phyloP scores from a whole-genome alignment of 1,140 invertebrate genomes.

The Drosophila punjabiensis region DNA sequence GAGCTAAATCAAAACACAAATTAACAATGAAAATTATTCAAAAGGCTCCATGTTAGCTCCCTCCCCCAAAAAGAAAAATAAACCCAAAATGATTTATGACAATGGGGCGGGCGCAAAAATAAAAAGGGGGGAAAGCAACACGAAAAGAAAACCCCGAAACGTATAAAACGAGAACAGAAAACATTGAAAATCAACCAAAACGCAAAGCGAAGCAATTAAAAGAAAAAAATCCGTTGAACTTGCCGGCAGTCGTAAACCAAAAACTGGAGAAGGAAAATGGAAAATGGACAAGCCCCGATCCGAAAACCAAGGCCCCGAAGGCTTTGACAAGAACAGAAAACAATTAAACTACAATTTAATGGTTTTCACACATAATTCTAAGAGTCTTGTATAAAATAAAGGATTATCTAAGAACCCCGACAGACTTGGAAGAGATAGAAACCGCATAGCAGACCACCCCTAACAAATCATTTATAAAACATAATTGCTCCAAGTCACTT shows the following conservation, averaged over 20 bases:
- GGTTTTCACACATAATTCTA: constrained; percentile 74
- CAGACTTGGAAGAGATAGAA: constrained; percentile 10
- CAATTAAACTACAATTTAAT: constrained; percentile 71
- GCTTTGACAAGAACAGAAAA: constrained; percentile 55
- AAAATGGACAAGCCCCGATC: constrained; percentile 10
- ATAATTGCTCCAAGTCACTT: constrained; percentile 69
- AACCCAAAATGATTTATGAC: constrained; percentile 73
- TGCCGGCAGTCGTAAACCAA: constrained; percentile 67
- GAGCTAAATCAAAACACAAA: constrained; percentile 63
- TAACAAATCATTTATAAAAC: constrained; percentile 79
- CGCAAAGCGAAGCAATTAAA: constrained; percentile 70
- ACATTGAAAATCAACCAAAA: constrained; percentile 66
- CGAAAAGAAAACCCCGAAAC: constrained; percentile 34
- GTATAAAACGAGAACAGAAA: constrained; percentile 55
- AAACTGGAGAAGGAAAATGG: constrained; percentile 36
- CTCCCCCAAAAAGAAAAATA: constrained; percentile 13
- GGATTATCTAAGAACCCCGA: constrained; percentile 47
- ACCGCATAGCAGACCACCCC: constrained; percentile 61
- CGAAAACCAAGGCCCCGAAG: constrained; percentile 29
- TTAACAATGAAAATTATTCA: constrained; percentile 65
- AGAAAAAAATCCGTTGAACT: constrained; percentile 72
- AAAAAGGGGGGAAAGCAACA: constrained; percentile 25
- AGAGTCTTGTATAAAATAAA: constrained; percentile 67
- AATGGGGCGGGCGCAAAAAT: constrained; percentile 43
- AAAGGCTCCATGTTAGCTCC: constrained; percentile 40